Conservation (phyloP, 2,113 vertebrate genomes). For the Cyprinodon brontotheroides region DNA sequence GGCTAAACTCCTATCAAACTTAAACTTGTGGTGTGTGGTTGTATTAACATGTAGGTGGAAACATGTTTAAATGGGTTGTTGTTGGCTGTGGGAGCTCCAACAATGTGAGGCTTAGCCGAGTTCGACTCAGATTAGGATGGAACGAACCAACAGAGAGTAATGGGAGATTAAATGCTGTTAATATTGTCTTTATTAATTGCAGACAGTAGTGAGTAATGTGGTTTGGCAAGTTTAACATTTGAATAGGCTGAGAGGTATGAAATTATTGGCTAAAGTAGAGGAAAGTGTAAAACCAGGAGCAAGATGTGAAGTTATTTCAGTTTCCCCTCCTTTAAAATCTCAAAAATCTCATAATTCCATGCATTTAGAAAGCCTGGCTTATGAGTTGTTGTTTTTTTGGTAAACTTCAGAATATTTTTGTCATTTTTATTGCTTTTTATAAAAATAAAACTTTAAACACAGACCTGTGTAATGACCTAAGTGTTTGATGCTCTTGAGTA, state of each 20-base stretch:
- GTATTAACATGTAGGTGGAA: conserved; percentile 80
- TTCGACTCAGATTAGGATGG: conserved; percentile 41
- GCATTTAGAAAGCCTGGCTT: neutral
- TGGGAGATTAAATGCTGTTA: conserved; percentile 52
- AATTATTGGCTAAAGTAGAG: conserved; percentile 57
- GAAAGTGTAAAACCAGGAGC: conserved; percentile 31
- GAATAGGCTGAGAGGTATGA: conserved; percentile 61
- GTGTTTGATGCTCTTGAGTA: neutral
- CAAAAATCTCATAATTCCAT: conserved; percentile 21
- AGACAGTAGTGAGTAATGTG: conserved; percentile 51
- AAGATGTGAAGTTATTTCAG: conserved; percentile 30
- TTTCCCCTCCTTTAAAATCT: conserved; percentile 27
- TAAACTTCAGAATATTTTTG: neutral
- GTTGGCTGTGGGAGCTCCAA: too few species aligned
- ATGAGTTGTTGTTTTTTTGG: neutral
- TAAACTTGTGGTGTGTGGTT: conserved; percentile 69
- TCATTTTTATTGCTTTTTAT: neutral
- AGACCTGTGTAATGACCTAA: neutral
- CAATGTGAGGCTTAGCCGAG: conserved; percentile 9
- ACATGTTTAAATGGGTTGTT: conserved; percentile 47
- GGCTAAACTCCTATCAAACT: conserved; percentile 60
- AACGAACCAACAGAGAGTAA: conserved; percentile 21
- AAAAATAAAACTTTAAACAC: neutral
- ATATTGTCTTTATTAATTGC: conserved; percentile 68
- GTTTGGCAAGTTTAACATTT: conserved; percentile 57